Evolutionary conservation across 2,888 invertebrate species (phyloP).

Genomic region (Orthosia gothica): DNA sequence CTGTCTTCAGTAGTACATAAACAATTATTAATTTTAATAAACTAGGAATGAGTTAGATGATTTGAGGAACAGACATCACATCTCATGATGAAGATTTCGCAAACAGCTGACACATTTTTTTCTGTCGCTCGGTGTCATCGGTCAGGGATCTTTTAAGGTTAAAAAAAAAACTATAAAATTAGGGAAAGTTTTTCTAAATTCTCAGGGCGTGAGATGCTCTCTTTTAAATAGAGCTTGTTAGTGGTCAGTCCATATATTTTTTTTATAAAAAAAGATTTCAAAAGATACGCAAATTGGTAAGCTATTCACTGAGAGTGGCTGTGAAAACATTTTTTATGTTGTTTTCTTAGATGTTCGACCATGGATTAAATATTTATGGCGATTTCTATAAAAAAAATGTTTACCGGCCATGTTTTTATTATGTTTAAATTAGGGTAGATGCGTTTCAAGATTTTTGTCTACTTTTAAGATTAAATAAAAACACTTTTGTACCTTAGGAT

Average conservation of each 20-base stretch:
- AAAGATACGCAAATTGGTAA: slow-evolving; percentile 80
- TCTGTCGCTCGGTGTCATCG: slow-evolving; percentile 4
- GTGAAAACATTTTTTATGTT: slow-evolving; percentile 77
- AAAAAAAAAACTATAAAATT: slow-evolving; percentile 22
- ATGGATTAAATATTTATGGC: slow-evolving; percentile 71
- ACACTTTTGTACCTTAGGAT: neutral
- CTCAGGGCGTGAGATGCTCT: slow-evolving; percentile 78
- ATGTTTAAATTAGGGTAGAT: slow-evolving; percentile 28
- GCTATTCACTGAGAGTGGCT: slow-evolving; percentile 75
- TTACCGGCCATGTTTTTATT: slow-evolving; percentile 9
- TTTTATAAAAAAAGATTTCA: slow-evolving; percentile 67
- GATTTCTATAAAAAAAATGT: slow-evolving; percentile 26
- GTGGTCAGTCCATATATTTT: slow-evolving; percentile 77
- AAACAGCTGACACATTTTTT: slow-evolving; percentile 36
- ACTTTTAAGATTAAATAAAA: neutral
- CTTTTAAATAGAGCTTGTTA: slow-evolving; percentile 79
- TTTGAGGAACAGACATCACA: no score
- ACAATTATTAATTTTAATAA: no score
- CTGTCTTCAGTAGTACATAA: no score
- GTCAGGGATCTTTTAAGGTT: slow-evolving; percentile 28
- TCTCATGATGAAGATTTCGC: neutral
- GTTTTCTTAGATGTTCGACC: slow-evolving; percentile 44
- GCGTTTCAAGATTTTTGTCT: slow-evolving; percentile 2
- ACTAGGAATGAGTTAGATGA: no score
- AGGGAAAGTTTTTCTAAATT: slow-evolving; percentile 52